Evolutionary conservation across 2,888 invertebrate genomes (phyloP), one percentile per base, ranked within the genome.

Genomic region (Malthinus flaveolus): DNA sequence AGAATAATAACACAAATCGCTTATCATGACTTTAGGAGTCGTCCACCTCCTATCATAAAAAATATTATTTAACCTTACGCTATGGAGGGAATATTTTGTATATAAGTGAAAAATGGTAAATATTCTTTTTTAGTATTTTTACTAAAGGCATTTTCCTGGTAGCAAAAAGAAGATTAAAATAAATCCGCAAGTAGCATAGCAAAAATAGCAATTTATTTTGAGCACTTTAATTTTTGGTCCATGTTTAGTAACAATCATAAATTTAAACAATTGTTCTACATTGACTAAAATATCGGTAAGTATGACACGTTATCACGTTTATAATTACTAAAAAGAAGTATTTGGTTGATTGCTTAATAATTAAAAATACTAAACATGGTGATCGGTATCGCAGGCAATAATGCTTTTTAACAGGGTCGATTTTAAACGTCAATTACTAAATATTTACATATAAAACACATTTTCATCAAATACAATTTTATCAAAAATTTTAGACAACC

Each of bases 1-100:
- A 72, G 66, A 75, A 72, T 79, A 79, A 76, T 78, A 78, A 78
- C 79, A 79, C 79, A 78, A 76, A 78, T 74, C 75, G 77, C 78
- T 78, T 78, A 71, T 75, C 73, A 69, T 71, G 62, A 62, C 62
- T 53, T 53, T 71, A 73, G 73, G 66, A 62, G 45, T 56, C 68
- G 23, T 23, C 23, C 23, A 23, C 5, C 68, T 71, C 71, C 71
- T 72, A 72, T 73, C 70, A 71, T 68, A 73, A 73, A 75, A 75
- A 73, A 69, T 69, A 65, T 69, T 67, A 57, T 65, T 69, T 69
- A 69, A 70, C 64, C 71, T 70, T 73, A 72, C 60, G 61, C 73
- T 75, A 70, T 76, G 76, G 76, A 76, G 74, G 76, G 76, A 77
- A 76, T 77, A 76, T 72, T 69, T 72, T 73, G 66, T 66, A 67